These are phyloP conservation scores for Phymorhynchus buccinoides DNA, from an alignment of 1,140 invertebrate species.

Conservation along the genomic window DNA sequence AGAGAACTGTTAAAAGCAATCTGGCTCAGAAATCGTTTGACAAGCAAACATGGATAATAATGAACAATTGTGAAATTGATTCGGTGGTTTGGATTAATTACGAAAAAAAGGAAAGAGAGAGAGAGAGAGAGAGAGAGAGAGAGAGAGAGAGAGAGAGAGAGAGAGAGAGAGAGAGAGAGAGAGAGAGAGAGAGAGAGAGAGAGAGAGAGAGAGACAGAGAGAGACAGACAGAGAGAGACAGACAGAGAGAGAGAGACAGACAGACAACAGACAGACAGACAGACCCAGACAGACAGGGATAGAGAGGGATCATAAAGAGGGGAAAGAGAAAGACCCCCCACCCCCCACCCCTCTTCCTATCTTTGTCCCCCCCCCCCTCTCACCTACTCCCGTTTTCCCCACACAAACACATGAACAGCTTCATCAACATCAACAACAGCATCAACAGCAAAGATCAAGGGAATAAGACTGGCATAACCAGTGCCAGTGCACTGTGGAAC, in stretches of 20 bases:
- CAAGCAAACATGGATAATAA: too few species aligned
- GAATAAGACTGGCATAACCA: too few species aligned
- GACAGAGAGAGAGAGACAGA: not conserved
- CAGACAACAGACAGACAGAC: not conserved
- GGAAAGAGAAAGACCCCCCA: not conserved
- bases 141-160: not conserved
- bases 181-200: not conserved
- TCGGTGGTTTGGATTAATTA: too few species aligned
- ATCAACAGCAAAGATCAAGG: too few species aligned
- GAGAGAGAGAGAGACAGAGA: not conserved
- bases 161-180: not conserved
- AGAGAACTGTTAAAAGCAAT: too few species aligned
- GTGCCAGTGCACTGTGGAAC: too few species aligned
- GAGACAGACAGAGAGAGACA: not conserved
- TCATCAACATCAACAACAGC: too few species aligned
- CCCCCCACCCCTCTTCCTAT: not conserved
- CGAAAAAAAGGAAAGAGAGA: not conserved
- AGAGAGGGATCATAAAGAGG: not conserved
- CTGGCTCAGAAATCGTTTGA: too few species aligned
- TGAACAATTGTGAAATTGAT: too few species aligned
- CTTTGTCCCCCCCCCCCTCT: not conserved
- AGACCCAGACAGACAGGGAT: not conserved
- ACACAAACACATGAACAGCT: too few species aligned
- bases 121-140: not conserved
- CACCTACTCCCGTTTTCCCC: not conserved